phyloP scores from a whole-genome alignment of 1,140 invertebrate species.

The Telenomus remus region DNA sequence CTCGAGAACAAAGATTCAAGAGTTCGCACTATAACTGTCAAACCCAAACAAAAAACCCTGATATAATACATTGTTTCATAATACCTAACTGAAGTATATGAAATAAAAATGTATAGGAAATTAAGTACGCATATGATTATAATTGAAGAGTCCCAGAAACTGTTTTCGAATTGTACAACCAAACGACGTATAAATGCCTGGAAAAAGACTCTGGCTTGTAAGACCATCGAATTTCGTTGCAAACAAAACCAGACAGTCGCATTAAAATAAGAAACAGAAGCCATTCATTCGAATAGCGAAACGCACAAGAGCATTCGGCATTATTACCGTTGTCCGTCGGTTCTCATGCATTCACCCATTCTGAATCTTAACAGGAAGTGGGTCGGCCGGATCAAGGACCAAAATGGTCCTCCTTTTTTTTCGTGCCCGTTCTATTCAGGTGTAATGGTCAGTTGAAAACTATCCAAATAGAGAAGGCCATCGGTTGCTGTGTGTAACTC shows the following conservation, averaged over 20 bases:
- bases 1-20: no score
- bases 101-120: no score
- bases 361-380: slow-evolving; percentile 70
- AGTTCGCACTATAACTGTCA: no score
- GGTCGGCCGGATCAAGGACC: slow-evolving; percentile 72
- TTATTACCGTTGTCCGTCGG: slow-evolving; percentile 69
- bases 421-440: slow-evolving; percentile 68
- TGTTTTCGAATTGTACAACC: neutral
- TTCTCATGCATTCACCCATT: slow-evolving; percentile 60
- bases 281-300: slow-evolving; percentile 50
- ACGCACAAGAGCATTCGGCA: slow-evolving; percentile 64
- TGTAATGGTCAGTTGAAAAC: slow-evolving; percentile 75
- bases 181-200: neutral
- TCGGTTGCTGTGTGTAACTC: slow-evolving; percentile 42
- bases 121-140: no score
- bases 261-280: slow-evolving; percentile 48
- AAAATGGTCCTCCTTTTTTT: slow-evolving; percentile 65
- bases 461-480: slow-evolving; percentile 68
- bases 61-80: no score
- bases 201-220: slow-evolving; percentile 8
- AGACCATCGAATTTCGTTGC: slow-evolving; percentile 29
- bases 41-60: no score
- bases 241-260: slow-evolving; percentile 57
- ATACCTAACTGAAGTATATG: no score
- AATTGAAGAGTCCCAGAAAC: no score